Base-by-base conservation (phyloP, 2,888 invertebrate species). In the Camptogramma bilineatum region DNA sequence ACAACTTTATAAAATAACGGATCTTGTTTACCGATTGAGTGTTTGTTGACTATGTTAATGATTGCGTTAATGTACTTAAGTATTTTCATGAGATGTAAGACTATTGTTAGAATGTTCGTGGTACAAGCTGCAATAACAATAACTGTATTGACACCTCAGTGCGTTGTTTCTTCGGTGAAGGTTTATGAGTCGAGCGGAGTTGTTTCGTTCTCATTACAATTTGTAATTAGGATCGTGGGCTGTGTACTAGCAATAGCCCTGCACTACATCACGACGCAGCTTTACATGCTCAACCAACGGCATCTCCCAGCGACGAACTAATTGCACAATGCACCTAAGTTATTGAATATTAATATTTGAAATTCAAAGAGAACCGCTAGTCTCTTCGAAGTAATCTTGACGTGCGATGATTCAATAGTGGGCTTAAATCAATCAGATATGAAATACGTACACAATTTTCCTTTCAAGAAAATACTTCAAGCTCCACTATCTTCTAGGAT, bases 171-270 rank as follows among this genome's bases (percentile, higher is more conserved):
- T 47, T 67, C 70, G 78, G 79, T 81, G 82, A 74, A 80, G 72
- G 71, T 73, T 69, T 59, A 55, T 57, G 57, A 51, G 5, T 67
- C 75, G 74, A 76, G 76, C 74, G 74, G 75, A 73, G 79, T 81
- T 79, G 82, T 76, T 83, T 39, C 79, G 79, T 79, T 79, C 85
- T 90, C 88, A 92, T 91, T 91, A 90, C 88, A 90, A 86, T 90
- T 91, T 89, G 86, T 91, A 91, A 93, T 92, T 90, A 90, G 86
- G 81, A 73, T 86, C 85, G 90, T 88, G 85, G 88, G 89, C 83
- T 79, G 86, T 77, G 82, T 80, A 82, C 80, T 78, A 76, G 82
- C 77, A 68, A 75, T 83, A 28, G 81, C 82, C 84, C 87, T 86
- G 87, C 86, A 89, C 88, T 90, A 88, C 86, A 91, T 91, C 88